Evolutionary conservation across 2,797 vertebrate species (phyloP), one percentile per base, ranked within the genome.

Genomic region (Taeniopygia guttata): DNA sequence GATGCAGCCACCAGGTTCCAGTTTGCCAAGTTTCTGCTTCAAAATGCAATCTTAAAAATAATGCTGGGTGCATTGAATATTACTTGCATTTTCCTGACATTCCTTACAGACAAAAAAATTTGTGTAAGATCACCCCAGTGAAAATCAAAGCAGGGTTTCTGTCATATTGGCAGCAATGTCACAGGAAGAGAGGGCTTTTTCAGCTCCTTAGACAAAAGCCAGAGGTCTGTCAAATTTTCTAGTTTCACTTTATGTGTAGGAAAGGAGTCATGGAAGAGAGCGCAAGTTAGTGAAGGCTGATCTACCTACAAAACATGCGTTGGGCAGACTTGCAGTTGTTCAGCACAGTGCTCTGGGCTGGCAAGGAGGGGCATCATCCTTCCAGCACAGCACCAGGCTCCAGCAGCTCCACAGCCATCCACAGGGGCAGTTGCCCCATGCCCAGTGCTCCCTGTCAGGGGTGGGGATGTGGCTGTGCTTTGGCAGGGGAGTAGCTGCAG

Each of bases 21-120:
- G 48, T 64, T 81, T 77, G 48, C 34, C 60, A 73, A 40, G 22
- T 76, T 74, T 91, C 59, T 94, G 32, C 40, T 66, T 90, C 63
- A 51, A 48, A 81, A 26, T 59, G 11, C 18, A 54, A 17, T 40
- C 49, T 83, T 70, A 30, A n/a, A 66, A 17, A 45, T 67, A 43
- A 55, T 12, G 4, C 51, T 69, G 21, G 29, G 10, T 62, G 14
- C 38, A 81, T 70, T 58, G 81, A 46, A 54, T 89, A 82, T 52
- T 64, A 17, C 25, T 75, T 29, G 38, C 5, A 10, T 56, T 87
- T 73, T 82, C 43, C 74, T 58, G 25, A 90, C 42, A 46, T 78
- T 88, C 8, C 17, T 90, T 49, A 34, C 32, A 66, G 23, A 46
- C 76, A 84, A 62, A 84, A 68, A 54, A 45, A 64, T 7, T 11